A percentile compares a stretch with the other conserved stretches of the same genome.
These are phyloP conservation scores for Plebejus melissa DNA, from an alignment of 2,888 invertebrate species.

Conservation along the genomic window DNA sequence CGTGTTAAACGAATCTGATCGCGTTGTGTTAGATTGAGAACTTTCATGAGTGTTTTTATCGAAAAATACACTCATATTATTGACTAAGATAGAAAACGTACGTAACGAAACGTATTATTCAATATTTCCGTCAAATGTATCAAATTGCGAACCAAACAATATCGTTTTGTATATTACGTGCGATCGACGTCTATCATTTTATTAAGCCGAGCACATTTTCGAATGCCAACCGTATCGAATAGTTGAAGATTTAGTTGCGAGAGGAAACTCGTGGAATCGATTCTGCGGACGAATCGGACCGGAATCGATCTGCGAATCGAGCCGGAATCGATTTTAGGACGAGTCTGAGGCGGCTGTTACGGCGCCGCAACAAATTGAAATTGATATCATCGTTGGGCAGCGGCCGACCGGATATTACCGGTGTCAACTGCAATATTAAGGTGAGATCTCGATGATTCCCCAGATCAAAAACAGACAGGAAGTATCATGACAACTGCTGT, in stretches of 20 bases:
- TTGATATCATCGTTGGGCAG: slow-evolving; percentile 76
- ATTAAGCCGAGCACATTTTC: slow-evolving; percentile 40
- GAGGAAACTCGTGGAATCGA: slow-evolving; percentile 74
- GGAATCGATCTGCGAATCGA: slow-evolving; percentile 70
- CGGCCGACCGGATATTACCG: slow-evolving; percentile 72
- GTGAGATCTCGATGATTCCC: slow-evolving; percentile 32
- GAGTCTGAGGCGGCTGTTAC: slow-evolving; percentile 68
- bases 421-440: slow-evolving; percentile 64
- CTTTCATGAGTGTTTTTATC: slow-evolving; percentile 43
- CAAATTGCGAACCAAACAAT: slow-evolving; percentile 15
- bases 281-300: slow-evolving; percentile 62
- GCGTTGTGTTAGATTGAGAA: slow-evolving; percentile 57
- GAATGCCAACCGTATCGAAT: slow-evolving; percentile 44
- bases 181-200: slow-evolving; percentile 12
- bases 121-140: background rate
- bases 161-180: background rate
- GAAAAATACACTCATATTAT: background rate
- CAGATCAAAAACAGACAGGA: slow-evolving; percentile 27
- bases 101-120: slow-evolving; percentile 40
- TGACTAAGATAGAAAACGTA: slow-evolving; percentile 27
- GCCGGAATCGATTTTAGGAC: slow-evolving; percentile 69
- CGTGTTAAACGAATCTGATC: slow-evolving; percentile 77
- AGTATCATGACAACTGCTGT: slow-evolving; percentile 40
- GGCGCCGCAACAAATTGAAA: slow-evolving; percentile 76
- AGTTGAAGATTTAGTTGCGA: slow-evolving; percentile 66